Evolutionary conservation across 2,113 vertebrate species (phyloP), one percentile per base, ranked within the genome.

Genomic region (Camelus dromedarius): DNA sequence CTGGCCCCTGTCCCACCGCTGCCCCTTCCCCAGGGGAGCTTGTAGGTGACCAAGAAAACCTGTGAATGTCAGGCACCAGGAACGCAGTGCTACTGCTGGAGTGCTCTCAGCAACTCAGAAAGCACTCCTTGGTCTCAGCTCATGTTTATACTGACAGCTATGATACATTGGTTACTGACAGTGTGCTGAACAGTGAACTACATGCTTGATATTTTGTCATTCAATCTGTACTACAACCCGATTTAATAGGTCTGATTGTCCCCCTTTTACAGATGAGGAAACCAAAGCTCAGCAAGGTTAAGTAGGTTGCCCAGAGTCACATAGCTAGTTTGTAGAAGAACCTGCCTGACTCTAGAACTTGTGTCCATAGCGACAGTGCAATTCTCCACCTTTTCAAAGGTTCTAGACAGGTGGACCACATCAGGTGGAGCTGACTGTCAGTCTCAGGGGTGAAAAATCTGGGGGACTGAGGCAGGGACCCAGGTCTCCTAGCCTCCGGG

Each of bases 31-130:
- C 1, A 7, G 56, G 69, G 32, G 62, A 64, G n/a, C 72, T 67
- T 46, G 54, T 66, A 12, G 30, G 93, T 24, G 24, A 66, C 60
- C 81, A 84, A 73, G 67, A 89, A 66, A 89, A 67, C 46, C 88
- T 50, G 38, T 48, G 82, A 82, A 83, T 72, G 58, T 77, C 89
- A 79, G 82, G n/a, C 77, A 62, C 38, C 73, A 84, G 88, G 80
- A 58, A 19, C 19, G 9, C 30, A 22, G 52, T 4, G 19, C 50
- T 50, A 3, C 28, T 35, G 16, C 85, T 67, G 38, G 75, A 67
- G 64, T 89, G 64, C 8, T 50, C 50, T 14, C 15, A 84, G 79
- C 82, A 69, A 32, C 67, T 66, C 32, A 7, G 89, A 93, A 92
- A 50, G 50, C 76, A 22, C 12, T 13, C 42, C 66, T 24, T 42